A percentile compares a stretch with the other conserved stretches of the same genome.
Evolutionary conservation across 2,888 invertebrate genomes (phyloP).

Genomic region (Caenorhabditis sinica): DNA sequence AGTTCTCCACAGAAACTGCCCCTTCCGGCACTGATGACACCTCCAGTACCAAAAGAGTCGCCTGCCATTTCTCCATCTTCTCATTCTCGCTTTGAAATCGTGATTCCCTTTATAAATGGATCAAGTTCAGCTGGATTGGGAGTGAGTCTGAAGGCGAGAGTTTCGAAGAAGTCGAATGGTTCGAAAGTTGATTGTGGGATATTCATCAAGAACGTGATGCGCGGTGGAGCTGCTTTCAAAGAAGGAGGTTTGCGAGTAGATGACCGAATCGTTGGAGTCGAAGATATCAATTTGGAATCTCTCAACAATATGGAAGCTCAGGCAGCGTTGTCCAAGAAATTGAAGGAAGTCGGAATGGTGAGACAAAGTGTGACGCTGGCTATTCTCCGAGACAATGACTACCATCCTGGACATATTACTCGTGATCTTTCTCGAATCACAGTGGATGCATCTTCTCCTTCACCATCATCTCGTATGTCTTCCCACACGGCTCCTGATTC

Average conservation of each 20-base stretch:
- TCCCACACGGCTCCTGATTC: constrained; percentile 43
- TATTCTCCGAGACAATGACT: constrained; percentile 36
- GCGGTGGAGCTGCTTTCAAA: constrained; percentile 93
- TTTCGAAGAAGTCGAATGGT: constrained; percentile 72
- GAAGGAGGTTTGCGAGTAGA: constrained; percentile 91
- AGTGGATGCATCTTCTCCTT: constrained; percentile 58
- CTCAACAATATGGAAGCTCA: constrained; percentile 77
- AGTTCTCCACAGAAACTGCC: constrained; percentile 29
- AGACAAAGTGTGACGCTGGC: constrained; percentile 45
- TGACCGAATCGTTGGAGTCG: constrained; percentile 94
- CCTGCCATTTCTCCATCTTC: constrained; percentile 30
- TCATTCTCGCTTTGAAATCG: constrained; percentile 88
- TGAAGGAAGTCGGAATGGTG: constrained; percentile 69
- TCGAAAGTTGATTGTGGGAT: constrained; percentile 91
- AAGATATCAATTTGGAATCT: constrained; percentile 85
- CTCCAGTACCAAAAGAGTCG: constrained; percentile 34
- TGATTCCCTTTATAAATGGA: constrained; percentile 94
- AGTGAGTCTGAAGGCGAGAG: constrained; percentile 94
- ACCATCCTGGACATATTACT: constrained; percentile 48
- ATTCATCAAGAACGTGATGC: constrained; percentile 91
- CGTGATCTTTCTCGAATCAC: constrained; percentile 65
- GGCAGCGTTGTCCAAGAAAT: constrained; percentile 76
- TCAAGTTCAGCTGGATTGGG: constrained; percentile 95
- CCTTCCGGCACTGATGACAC: constrained; percentile 38
- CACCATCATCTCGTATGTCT: constrained; percentile 58